Conservation (phyloP, 2,797 vertebrate species). For the Onychomys arenicola region DNA sequence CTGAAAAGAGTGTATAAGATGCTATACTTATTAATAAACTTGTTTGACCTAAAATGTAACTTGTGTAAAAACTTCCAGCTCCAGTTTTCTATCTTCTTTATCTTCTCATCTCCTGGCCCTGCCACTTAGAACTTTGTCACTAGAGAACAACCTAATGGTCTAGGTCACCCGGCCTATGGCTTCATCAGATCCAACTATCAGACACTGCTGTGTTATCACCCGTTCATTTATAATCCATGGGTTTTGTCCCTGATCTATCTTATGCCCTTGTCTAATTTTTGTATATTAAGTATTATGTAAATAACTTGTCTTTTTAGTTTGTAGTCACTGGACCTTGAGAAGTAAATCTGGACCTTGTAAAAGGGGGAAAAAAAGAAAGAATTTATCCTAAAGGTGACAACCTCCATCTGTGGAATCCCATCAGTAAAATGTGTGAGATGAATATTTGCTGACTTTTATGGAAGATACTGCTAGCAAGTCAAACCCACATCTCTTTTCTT, state of each 20-base stretch:
- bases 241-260: neutral
- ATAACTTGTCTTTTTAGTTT: neutral
- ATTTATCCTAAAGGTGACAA: neutral
- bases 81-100: neutral
- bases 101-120: neutral
- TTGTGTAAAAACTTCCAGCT: neutral
- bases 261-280: neutral
- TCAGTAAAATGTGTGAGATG: neutral
- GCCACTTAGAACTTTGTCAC: neutral
- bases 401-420: neutral
- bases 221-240: neutral
- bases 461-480: neutral
- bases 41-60: neutral
- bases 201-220: neutral
- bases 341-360: neutral
- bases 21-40: neutral
- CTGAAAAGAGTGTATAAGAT: neutral
- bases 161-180: neutral
- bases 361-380: rapidly evolving
- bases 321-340: neutral
- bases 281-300: neutral
- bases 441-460: neutral
- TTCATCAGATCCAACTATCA: neutral
- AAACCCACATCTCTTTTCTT: neutral
- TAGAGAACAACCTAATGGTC: neutral